Conservation (phyloP, 92 coral and sea anemone genomes). For the Parazoanthus atlanticus region DNA sequence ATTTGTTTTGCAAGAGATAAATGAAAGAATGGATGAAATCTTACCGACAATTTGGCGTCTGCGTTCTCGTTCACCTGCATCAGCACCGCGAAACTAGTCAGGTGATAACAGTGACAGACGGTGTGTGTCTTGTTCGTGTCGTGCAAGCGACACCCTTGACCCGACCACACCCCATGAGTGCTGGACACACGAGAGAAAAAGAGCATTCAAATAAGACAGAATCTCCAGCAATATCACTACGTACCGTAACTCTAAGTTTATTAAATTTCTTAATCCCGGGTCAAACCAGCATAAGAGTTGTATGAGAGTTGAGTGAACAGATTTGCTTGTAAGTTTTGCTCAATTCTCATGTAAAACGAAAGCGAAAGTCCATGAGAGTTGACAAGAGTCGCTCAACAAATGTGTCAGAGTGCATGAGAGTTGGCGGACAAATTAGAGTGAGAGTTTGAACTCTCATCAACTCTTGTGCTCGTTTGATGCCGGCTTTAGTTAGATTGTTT, state of each 20-base stretch:
- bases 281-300: no score
- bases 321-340: no score
- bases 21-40: background rate
- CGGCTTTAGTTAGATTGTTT: background rate
- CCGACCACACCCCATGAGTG: constrained; percentile 71
- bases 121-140: constrained; percentile 79
- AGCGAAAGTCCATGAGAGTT: no score
- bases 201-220: background rate
- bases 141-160: constrained; percentile 74
- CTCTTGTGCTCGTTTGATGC: background rate
- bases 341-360: no score
- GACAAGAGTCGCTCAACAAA: no score
- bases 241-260: background rate
- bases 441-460: no score
- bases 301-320: no score
- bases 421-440: no score
- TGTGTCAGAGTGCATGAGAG: no score
- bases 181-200: background rate
- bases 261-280: no score
- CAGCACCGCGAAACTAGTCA: constrained; percentile 72
- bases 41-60: constrained; percentile 43
- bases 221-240: background rate
- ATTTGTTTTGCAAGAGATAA: background rate
- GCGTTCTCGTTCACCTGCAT: constrained; percentile 46
- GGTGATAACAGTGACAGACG: constrained; percentile 90